Conservation (phyloP, 2,113 vertebrate genomes). For the Mystacornis crossleyi region DNA sequence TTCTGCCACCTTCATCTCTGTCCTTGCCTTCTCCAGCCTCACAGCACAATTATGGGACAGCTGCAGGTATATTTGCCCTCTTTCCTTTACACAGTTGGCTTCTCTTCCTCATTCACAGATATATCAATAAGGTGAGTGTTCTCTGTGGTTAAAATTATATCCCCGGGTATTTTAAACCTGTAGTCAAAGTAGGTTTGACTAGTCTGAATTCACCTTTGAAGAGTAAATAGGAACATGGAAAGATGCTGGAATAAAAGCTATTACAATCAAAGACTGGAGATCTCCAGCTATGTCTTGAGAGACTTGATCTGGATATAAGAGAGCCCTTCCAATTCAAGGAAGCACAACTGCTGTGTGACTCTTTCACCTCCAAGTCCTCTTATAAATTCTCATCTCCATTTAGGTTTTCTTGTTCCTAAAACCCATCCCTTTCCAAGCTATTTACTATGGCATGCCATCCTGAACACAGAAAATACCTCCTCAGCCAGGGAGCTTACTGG, state of each 20-base stretch:
- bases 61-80: neutral
- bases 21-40: neutral
- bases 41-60: neutral
- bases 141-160: neutral
- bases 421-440: neutral
- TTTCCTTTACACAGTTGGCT: neutral
- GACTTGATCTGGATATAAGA: conserved; percentile 6
- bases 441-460: neutral
- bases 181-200: neutral
- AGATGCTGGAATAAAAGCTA: conserved; percentile 34
- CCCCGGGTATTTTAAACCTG: neutral
- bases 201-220: conserved; percentile 34
- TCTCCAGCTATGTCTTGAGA: conserved; percentile 17
- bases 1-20: neutral
- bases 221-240: conserved; percentile 29
- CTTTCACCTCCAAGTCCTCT: neutral
- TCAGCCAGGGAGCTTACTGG: neutral
- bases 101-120: neutral
- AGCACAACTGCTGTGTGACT: neutral
- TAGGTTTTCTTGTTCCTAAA: neutral
- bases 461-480: neutral
- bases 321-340: conserved; percentile 20
- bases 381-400: neutral
- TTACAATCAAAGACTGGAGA: neutral
- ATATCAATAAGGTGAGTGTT: neutral